Percentiles rank a stretch among this genome's conserved stretches.
These are phyloP conservation scores for Drosophila bocki DNA, from an alignment of 1,140 invertebrate species.

Conservation along the genomic window DNA sequence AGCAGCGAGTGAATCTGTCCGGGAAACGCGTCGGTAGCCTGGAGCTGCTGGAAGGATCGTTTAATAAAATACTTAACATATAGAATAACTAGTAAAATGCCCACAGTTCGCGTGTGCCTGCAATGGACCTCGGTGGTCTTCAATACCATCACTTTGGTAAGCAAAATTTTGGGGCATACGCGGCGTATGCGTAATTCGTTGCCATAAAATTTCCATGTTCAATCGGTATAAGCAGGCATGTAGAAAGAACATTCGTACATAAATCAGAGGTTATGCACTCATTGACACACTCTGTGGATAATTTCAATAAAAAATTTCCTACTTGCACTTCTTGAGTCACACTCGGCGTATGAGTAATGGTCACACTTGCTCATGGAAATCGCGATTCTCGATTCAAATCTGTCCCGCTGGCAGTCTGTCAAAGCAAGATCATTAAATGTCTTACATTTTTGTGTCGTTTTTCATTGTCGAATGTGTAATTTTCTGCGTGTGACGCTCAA, in stretches of 20 bases:
- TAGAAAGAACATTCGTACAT: no score
- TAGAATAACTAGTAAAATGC: constrained; percentile 42
- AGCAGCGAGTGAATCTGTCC: constrained; percentile 28
- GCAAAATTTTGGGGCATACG: constrained; percentile 11
- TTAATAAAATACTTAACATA: constrained; percentile 15
- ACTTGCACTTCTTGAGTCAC: constrained; percentile 38
- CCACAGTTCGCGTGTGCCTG: constrained; percentile 67
- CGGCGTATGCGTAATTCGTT: constrained; percentile 20
- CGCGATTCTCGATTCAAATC: constrained; percentile 1
- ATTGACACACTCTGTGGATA: constrained; percentile 3
- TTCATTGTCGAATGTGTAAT: constrained; percentile 49
- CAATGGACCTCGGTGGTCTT: constrained; percentile 72
- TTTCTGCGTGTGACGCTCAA: not conserved
- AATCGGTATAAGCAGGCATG: not conserved
- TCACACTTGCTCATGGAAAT: constrained; percentile 27
- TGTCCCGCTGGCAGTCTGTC: constrained; percentile 17
- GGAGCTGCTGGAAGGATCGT: constrained; percentile 20
- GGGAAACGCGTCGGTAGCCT: constrained; percentile 16
- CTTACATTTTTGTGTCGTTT: constrained; percentile 22
- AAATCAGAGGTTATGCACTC: constrained; percentile 7
- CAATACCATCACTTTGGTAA: constrained; percentile 70
- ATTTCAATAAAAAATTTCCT: not conserved
- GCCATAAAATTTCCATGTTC: constrained; percentile 9
- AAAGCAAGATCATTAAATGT: constrained; percentile 45
- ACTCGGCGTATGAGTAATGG: constrained; percentile 58